phyloP scores from a whole-genome alignment of 2,113 vertebrate genomes.

The Zapus hudsonius region DNA sequence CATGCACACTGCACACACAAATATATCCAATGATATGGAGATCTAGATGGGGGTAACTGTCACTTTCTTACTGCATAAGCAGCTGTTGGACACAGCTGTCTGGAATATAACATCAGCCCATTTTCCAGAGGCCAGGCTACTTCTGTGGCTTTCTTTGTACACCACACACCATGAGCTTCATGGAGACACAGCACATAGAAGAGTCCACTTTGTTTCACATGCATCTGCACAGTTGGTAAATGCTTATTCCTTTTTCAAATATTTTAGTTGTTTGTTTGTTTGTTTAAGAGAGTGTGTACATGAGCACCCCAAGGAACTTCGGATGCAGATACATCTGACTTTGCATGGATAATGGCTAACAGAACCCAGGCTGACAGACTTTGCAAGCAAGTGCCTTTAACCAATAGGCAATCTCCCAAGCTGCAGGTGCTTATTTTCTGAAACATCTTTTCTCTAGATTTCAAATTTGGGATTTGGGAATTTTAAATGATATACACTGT shows the following conservation, averaged over 20 bases:
- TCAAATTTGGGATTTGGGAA: neutral
- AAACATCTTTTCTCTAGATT: neutral
- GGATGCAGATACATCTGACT: too few relatives aligned
- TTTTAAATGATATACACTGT: neutral
- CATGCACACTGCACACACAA: too few relatives aligned
- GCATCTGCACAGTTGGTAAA: neutral
- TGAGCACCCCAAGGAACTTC: too few relatives aligned
- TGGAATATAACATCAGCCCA: neutral
- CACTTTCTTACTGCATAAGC: neutral
- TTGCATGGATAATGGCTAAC: too few relatives aligned
- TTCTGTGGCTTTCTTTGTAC: neutral
- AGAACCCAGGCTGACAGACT: too few relatives aligned
- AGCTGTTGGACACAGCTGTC: neutral
- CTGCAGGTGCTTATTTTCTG: neutral
- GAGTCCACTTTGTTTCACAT: neutral
- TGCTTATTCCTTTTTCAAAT: neutral
- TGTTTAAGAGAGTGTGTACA: too few relatives aligned
- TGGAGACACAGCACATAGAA: neutral
- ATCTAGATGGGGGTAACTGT: neutral
- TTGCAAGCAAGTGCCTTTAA: too few relatives aligned
- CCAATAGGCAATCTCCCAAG: too few relatives aligned
- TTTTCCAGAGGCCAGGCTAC: neutral
- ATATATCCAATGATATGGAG: too few relatives aligned
- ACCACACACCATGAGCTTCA: rapidly evolving
- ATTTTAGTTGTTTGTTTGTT: too few relatives aligned